These are phyloP conservation scores for Pristionchus maxplancki DNA, from an alignment of 2,888 invertebrate genomes.

Conservation along the genomic window DNA sequence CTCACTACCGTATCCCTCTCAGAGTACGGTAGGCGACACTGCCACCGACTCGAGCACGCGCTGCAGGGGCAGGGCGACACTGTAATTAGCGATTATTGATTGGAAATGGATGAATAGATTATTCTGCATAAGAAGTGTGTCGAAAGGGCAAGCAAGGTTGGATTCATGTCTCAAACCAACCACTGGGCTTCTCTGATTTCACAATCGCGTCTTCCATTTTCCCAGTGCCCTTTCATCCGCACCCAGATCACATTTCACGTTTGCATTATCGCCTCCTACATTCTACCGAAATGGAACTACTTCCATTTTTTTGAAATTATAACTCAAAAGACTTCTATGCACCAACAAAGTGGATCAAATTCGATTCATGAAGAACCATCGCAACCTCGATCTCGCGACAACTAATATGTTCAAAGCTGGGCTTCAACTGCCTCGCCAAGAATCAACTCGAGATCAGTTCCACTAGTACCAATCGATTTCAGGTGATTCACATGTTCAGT, in stretches of 20 bases:
- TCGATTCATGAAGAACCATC: too few species aligned
- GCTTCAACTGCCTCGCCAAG: too few species aligned
- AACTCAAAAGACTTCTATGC: too few species aligned
- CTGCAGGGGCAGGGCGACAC: constrained; percentile 13
- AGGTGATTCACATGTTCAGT: not conserved
- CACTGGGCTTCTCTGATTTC: not conserved
- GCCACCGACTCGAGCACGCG: not conserved
- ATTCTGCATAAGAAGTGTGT: too few species aligned
- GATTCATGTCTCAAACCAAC: not conserved
- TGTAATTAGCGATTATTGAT: not conserved
- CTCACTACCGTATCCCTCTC: constrained; percentile 15
- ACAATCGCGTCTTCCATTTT: not conserved
- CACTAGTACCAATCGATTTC: too few species aligned
- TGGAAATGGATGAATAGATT: too few species aligned
- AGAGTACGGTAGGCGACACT: constrained; percentile 15
- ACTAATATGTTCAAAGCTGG: too few species aligned
- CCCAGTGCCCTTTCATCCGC: constrained; percentile 3
- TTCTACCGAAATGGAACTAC: not conserved
- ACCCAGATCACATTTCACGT: not conserved
- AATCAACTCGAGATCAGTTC: too few species aligned
- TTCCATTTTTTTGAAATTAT: too few species aligned
- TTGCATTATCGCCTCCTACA: constrained; percentile 4
- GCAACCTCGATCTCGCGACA: too few species aligned
- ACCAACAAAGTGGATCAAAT: too few species aligned
- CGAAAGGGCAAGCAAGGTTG: not conserved